phyloP scores from a whole-genome alignment of 2,888 invertebrate genomes.

The Ashinkailepas kermadecensis region DNA sequence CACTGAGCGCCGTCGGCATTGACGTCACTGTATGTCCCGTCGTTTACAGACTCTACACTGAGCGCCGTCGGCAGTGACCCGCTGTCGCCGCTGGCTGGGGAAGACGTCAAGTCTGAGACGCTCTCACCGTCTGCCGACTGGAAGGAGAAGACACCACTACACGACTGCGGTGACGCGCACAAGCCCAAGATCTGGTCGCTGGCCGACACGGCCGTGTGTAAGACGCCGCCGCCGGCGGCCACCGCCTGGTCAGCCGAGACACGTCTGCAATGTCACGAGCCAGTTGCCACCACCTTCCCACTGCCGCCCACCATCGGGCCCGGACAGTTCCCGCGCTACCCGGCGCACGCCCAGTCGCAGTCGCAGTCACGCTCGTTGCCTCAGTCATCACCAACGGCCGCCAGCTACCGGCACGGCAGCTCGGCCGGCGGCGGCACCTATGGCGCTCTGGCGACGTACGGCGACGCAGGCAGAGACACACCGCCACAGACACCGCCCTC shows the following conservation, averaged over 20 bases:
- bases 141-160: constrained; percentile 7
- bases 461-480: constrained; percentile 73
- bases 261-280: constrained; percentile 37
- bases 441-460: constrained; percentile 24
- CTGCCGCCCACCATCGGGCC: constrained; percentile 33
- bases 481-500: constrained; percentile 91
- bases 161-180: constrained; percentile 38
- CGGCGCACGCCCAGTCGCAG: constrained; percentile 24
- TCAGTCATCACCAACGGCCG: background rate
- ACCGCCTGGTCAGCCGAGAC: constrained; percentile 17
- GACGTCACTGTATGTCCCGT: background rate
- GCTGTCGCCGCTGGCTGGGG: constrained; percentile 11
- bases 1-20: too few relatives aligned
- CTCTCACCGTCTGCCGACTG: background rate
- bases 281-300: constrained; percentile 31
- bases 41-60: background rate
- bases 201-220: constrained; percentile 88
- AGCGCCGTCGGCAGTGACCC: background rate
- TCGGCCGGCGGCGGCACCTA: constrained; percentile 10
- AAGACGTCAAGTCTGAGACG: constrained; percentile 9
- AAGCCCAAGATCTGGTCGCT: constrained; percentile 93
- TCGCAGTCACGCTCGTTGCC: background rate
- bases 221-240: constrained; percentile 71
- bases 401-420: constrained; percentile 7
- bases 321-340: constrained; percentile 30